Evolutionary conservation across 2,113 vertebrate species (phyloP).

Genomic region (Eclectus roratus): DNA sequence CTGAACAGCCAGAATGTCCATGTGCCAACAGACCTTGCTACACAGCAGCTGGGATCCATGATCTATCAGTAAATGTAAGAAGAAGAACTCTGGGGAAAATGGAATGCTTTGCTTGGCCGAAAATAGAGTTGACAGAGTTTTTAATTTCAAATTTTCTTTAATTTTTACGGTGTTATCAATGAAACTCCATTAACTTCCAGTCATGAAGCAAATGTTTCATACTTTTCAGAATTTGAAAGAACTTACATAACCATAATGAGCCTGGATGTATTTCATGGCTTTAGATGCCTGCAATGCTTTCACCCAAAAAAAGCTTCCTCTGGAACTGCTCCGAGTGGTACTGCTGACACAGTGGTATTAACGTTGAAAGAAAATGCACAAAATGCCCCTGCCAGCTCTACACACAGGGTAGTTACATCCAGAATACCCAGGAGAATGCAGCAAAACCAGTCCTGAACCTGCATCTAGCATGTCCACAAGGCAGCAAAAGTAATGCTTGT

Average conservation of each 20-base stretch:
- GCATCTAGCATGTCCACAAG: background rate
- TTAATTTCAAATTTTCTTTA: background rate
- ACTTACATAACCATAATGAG: background rate
- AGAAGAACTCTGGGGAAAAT: background rate
- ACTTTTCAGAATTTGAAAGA: background rate
- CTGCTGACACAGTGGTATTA: background rate
- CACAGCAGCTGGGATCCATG: background rate
- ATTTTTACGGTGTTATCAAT: background rate
- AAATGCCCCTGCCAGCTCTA: background rate
- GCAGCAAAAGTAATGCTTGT: rapidly evolving
- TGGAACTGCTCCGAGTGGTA: background rate
- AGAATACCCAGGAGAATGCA: background rate
- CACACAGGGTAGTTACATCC: background rate
- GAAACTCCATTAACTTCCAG: background rate
- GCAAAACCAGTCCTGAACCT: background rate
- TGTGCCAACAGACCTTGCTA: background rate
- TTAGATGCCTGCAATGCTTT: background rate
- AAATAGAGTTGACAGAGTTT: background rate
- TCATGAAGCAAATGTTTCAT: background rate
- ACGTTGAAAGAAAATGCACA: background rate
- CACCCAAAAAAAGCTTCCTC: conserved; percentile 19
- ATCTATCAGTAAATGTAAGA: background rate
- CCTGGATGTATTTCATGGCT: background rate
- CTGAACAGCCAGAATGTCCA: background rate
- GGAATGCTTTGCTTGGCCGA: background rate